Evolutionary conservation across 2,113 vertebrate genomes (phyloP).

Genomic region (Hemiprocne comata): DNA sequence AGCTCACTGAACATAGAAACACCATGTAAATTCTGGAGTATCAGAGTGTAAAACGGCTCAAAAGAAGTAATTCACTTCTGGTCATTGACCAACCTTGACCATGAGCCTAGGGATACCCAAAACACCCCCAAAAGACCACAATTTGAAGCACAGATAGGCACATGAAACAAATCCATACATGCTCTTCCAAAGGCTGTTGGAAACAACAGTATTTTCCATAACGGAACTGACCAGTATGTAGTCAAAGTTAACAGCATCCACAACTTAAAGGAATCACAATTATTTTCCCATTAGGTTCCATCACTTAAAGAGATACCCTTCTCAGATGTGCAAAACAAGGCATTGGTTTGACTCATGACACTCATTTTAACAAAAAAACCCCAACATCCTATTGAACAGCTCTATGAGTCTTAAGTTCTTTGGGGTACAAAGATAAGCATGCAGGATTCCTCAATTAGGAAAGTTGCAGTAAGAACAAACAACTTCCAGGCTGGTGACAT

Average conservation of each 20-base stretch:
- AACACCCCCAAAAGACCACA: not conserved
- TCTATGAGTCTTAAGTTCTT: not conserved
- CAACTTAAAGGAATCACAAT: not conserved
- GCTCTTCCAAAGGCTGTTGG: not conserved
- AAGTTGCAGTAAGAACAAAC: conserved; percentile 25
- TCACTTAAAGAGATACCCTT: not conserved
- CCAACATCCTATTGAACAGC: not conserved
- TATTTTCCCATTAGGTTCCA: not conserved
- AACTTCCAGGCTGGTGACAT: conserved; percentile 42
- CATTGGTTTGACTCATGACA: not conserved
- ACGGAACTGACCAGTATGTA: not conserved
- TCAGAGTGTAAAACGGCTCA: not conserved
- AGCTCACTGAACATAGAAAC: not conserved
- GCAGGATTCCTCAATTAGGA: not conserved
- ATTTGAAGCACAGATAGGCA: not conserved
- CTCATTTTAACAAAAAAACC: not conserved
- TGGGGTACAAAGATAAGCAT: not conserved
- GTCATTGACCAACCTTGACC: not conserved
- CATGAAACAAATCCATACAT: not conserved
- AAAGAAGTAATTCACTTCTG: not conserved
- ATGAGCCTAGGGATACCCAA: not conserved
- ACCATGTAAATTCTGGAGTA: not conserved
- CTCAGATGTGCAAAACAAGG: not conserved
- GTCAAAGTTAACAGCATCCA: not conserved
- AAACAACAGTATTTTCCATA: not conserved